A percentile compares a stretch with the other conserved stretches of the same genome.
phyloP scores from a whole-genome alignment of 2,113 vertebrate genomes.

The Chloropsis hardwickii region DNA sequence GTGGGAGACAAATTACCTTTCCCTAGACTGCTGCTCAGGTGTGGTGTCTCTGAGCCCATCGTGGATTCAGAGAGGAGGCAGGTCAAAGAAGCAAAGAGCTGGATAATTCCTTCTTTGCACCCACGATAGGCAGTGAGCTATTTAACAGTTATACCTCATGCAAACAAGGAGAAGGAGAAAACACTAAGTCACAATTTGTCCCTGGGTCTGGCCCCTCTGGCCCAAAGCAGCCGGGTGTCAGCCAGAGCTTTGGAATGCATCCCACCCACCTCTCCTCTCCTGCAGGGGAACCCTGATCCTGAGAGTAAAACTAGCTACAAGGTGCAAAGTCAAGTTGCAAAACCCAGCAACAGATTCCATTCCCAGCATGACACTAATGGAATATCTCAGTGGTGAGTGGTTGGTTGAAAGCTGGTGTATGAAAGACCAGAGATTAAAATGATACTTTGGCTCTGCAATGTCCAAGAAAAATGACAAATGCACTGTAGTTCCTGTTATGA shows the following conservation, averaged over 20 bases:
- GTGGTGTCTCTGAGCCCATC: neutral
- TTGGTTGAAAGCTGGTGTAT: neutral
- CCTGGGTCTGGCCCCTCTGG: too few relatives aligned
- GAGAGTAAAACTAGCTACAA: neutral
- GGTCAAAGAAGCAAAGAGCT: neutral
- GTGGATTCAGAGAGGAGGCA: accelerated
- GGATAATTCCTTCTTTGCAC: neutral
- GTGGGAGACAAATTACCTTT: neutral
- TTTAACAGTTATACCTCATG: neutral
- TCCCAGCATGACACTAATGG: constrained; percentile 20
- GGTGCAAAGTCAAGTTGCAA: neutral
- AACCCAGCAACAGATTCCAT: neutral
- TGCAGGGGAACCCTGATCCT: neutral
- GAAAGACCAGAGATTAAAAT: neutral
- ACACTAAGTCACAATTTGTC: neutral
- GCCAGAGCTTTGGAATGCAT: neutral
- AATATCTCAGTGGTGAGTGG: constrained; percentile 1
- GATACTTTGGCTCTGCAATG: neutral
- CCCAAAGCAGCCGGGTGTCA: too few relatives aligned
- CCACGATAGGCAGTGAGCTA: neutral
- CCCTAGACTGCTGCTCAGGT: neutral
- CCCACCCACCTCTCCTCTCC: neutral
- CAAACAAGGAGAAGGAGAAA: neutral
- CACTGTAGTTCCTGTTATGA: neutral
- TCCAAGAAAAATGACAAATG: neutral